Conservation (phyloP, 2,888 invertebrate genomes). For the Argynnis bischoffii region DNA sequence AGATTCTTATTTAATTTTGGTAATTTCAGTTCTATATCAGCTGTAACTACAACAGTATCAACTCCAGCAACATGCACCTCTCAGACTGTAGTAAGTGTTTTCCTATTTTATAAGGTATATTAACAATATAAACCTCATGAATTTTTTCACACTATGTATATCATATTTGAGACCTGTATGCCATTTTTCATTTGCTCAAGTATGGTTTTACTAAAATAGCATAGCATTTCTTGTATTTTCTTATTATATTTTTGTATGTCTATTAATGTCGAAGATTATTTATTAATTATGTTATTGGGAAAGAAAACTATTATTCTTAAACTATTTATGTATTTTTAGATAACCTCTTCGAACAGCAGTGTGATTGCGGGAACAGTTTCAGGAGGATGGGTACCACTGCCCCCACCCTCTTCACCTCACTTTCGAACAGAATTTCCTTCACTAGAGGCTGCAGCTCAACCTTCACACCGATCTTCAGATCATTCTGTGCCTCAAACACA, state of each 20-base stretch:
- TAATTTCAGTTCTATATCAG: slow-evolving; percentile 68
- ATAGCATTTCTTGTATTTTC: too few species aligned
- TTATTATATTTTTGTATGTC: too few species aligned
- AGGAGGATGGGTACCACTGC: slow-evolving; percentile 79
- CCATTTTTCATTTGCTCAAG: too few species aligned
- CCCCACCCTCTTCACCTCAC: slow-evolving; percentile 90
- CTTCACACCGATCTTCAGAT: slow-evolving; percentile 77
- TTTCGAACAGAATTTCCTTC: slow-evolving; percentile 99
- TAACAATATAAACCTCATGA: neutral
- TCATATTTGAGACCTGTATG: too few species aligned
- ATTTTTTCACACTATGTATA: too few species aligned
- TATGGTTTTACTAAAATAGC: too few species aligned
- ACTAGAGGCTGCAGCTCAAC: slow-evolving; percentile 86
- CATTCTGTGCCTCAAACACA: slow-evolving; percentile 67
- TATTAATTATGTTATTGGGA: too few species aligned
- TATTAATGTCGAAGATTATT: too few species aligned
- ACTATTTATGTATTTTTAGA: slow-evolving; percentile 50
- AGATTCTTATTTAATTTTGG: slow-evolving; percentile 19
- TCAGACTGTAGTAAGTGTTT: slow-evolving; percentile 71
- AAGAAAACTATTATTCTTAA: neutral
- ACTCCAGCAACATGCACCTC: slow-evolving; percentile 76
- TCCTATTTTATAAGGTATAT: neutral
- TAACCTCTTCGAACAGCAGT: slow-evolving; percentile 84
- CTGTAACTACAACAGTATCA: slow-evolving; percentile 71
- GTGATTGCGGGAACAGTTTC: slow-evolving; percentile 80